A percentile compares a stretch with the other conserved stretches of the same genome.
phyloP scores from a whole-genome alignment of 2,888 invertebrate species.

The Drosophila koepferae region DNA sequence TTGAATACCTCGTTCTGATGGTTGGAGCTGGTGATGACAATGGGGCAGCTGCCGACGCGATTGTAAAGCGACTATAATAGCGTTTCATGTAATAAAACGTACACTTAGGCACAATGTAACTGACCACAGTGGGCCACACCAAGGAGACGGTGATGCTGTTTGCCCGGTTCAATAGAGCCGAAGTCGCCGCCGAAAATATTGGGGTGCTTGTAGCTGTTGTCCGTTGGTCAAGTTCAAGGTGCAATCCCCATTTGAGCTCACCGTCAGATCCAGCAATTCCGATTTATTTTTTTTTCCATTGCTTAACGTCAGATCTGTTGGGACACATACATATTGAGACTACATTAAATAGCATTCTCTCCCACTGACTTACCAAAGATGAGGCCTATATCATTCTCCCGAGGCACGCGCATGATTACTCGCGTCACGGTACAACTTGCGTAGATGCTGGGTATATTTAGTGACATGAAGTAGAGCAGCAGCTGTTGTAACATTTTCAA shows the following conservation, averaged over 20 bases:
- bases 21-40: constrained; percentile 69
- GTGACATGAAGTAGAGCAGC: constrained; percentile 32
- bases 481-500: constrained; percentile 58
- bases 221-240: constrained; percentile 66
- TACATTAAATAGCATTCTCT: background rate
- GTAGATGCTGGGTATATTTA: constrained; percentile 24
- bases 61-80: constrained; percentile 79
- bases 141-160: constrained; percentile 73
- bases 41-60: constrained; percentile 81
- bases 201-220: constrained; percentile 54
- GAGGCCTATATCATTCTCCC: constrained; percentile 79
- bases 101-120: constrained; percentile 7
- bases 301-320: constrained; percentile 74
- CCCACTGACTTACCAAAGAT: constrained; percentile 76
- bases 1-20: constrained; percentile 53
- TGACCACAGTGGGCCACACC: constrained; percentile 83
- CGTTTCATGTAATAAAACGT: background rate
- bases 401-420: constrained; percentile 76
- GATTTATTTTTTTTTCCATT: constrained; percentile 50
- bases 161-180: constrained; percentile 75
- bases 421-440: constrained; percentile 53
- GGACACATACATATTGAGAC: background rate
- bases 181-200: constrained; percentile 82
- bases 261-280: constrained; percentile 66
- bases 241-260: constrained; percentile 75